Evolutionary conservation across 2,888 invertebrate species (phyloP).

Genomic region (Conops quadrifasciatus): DNA sequence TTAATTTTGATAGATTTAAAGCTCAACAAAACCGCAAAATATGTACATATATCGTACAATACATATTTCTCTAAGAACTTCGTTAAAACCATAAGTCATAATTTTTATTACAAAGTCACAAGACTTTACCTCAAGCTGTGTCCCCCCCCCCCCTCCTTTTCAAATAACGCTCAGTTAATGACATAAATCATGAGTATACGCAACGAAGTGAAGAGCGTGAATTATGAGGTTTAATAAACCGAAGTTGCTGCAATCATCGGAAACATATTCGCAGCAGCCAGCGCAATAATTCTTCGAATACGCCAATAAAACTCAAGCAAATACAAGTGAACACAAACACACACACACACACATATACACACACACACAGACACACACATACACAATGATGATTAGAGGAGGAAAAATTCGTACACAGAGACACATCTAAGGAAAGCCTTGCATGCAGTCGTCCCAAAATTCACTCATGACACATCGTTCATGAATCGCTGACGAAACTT

Average conservation of each 20-base stretch:
- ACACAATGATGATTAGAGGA: not conserved
- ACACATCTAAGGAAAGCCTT: too few species aligned
- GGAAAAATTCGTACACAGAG: not conserved
- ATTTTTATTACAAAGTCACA: too few species aligned
- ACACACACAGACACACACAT: not conserved
- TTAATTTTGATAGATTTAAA: too few species aligned
- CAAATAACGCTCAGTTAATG: slow-evolving; percentile 16
- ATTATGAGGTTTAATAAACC: slow-evolving; percentile 29
- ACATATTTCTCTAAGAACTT: too few species aligned
- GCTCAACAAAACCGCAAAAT: too few species aligned
- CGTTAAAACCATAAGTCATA: too few species aligned
- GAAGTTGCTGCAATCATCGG: slow-evolving; percentile 27
- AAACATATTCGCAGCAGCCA: slow-evolving; percentile 31
- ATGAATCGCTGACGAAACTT: too few species aligned
- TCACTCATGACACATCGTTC: too few species aligned
- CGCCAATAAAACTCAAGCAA: slow-evolving; percentile 24
- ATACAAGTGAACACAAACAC: slow-evolving; percentile 14
- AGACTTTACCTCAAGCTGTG: too few species aligned
- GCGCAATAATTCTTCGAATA: slow-evolving; percentile 28
- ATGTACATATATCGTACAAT: too few species aligned
- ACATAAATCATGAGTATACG: slow-evolving; percentile 22
- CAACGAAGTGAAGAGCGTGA: slow-evolving; percentile 22
- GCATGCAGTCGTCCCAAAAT: too few species aligned
- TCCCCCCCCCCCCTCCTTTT: not conserved
- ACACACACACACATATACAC: slow-evolving; percentile 12